Evolutionary conservation across 2,797 vertebrate species (phyloP).

Genomic region (Paguma larvata): DNA sequence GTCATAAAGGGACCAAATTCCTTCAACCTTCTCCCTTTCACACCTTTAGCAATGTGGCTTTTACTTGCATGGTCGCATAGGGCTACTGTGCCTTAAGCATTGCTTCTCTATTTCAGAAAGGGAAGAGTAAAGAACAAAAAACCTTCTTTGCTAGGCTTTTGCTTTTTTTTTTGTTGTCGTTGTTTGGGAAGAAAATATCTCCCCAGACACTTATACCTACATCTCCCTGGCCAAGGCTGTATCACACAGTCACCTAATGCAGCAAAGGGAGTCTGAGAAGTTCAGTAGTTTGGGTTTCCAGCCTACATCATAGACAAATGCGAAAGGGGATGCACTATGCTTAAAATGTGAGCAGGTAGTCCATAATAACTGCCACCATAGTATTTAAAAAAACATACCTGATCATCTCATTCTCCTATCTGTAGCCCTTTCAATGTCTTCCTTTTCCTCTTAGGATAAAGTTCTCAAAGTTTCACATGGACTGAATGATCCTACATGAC

Average conservation of each 20-base stretch:
- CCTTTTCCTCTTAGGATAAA: background rate
- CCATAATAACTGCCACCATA: background rate
- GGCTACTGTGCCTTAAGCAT: background rate
- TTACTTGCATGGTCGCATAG: background rate
- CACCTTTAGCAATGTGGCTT: background rate
- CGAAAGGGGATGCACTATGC: background rate
- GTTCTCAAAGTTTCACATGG: background rate
- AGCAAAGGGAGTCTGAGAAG: background rate
- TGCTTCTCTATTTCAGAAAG: background rate
- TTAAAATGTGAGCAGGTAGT: background rate
- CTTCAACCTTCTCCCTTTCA: background rate
- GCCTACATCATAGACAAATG: background rate
- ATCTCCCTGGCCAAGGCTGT: background rate
- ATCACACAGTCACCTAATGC: background rate
- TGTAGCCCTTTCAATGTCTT: background rate
- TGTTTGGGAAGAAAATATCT: background rate
- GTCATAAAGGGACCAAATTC: background rate
- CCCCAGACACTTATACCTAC: background rate
- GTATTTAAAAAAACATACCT: background rate
- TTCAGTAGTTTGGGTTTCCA: background rate
- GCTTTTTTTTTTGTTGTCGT: background rate
- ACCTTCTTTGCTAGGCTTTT: background rate
- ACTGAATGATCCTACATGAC: background rate
- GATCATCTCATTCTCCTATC: background rate
- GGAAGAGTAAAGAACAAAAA: background rate